A percentile compares a stretch with the other conserved stretches of the same genome.
Evolutionary conservation across 2,113 vertebrate genomes (phyloP).

Genomic region (Seriola rivoliana): DNA sequence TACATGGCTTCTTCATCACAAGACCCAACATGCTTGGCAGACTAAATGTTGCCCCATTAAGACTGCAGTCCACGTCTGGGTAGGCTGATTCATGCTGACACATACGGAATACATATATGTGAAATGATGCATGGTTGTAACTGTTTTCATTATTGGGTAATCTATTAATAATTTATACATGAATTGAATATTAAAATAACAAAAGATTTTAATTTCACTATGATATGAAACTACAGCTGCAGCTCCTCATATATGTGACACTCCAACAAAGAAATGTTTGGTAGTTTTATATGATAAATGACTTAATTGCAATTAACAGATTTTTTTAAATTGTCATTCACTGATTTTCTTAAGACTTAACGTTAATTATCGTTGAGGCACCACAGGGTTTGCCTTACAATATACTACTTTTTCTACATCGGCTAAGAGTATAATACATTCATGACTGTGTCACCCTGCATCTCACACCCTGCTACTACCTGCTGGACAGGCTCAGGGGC

Average conservation of each 20-base stretch:
- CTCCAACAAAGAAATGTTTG: neutral
- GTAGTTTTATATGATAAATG: neutral
- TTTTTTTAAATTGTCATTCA: too few species aligned
- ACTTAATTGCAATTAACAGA: neutral
- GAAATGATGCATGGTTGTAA: neutral
- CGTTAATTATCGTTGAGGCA: too few species aligned
- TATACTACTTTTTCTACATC: neutral
- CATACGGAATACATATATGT: neutral
- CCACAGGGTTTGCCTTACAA: neutral
- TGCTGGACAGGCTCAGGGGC: too few species aligned
- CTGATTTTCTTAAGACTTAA: too few species aligned
- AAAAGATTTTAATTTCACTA: too few species aligned
- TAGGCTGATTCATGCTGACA: neutral
- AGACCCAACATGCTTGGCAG: neutral
- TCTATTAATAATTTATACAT: neutral
- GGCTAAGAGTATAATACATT: neutral
- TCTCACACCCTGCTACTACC: too few species aligned
- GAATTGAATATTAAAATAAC: neutral
- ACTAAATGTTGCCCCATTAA: conserved; percentile 14
- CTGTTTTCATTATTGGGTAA: neutral
- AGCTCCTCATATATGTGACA: neutral
- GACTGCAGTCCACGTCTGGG: neutral
- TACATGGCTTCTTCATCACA: neutral
- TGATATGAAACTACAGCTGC: neutral
- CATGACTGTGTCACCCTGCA: too few species aligned